phyloP scores from a whole-genome alignment of 2,113 vertebrate genomes.

The Thamnophis sirtalis region DNA sequence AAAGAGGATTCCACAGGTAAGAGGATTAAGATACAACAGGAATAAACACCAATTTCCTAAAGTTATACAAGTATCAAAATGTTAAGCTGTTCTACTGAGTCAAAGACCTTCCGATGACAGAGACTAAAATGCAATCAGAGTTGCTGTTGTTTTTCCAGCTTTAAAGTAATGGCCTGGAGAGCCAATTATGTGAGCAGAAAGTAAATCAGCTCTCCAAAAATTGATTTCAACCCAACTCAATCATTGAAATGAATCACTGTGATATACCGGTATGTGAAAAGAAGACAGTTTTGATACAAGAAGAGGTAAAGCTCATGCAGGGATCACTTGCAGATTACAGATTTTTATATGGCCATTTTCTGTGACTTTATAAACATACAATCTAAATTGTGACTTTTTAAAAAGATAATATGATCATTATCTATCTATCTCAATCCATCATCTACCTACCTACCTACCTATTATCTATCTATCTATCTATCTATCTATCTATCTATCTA shows the following conservation, averaged over 20 bases:
- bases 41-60: slow-evolving; percentile 34
- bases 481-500: neutral
- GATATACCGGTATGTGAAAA: neutral
- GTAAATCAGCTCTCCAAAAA: neutral
- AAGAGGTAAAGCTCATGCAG: neutral
- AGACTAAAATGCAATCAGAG: slow-evolving; percentile 12
- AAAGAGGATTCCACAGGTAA: neutral
- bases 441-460: neutral
- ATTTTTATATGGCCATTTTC: neutral
- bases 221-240: neutral
- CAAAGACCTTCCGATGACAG: slow-evolving; percentile 16
- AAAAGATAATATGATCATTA: neutral
- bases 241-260: neutral
- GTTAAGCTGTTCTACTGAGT: slow-evolving; percentile 38
- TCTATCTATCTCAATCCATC: neutral
- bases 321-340: neutral
- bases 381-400: no score
- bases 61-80: slow-evolving; percentile 15
- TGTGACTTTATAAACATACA: neutral
- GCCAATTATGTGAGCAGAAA: neutral
- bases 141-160: slow-evolving; percentile 27
- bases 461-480: neutral
- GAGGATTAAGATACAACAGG: slow-evolving; percentile 39
- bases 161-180: neutral
- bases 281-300: neutral